A percentile compares a stretch with the other conserved stretches of the same genome.
Conservation (phyloP, 2,888 invertebrate genomes). For the Epirrhoe tristata region DNA sequence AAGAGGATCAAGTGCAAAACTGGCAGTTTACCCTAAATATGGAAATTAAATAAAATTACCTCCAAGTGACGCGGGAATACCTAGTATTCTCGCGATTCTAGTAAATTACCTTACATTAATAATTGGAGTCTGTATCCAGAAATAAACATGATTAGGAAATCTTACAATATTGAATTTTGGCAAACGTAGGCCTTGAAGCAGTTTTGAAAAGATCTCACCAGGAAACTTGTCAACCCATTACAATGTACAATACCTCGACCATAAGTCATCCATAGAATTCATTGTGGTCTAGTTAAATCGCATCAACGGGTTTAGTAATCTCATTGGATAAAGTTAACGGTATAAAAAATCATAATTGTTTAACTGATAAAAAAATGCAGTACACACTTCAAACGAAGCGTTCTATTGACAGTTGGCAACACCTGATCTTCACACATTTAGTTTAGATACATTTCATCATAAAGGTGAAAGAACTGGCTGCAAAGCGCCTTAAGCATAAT, state of each 20-base stretch:
- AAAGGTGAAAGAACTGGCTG: not conserved
- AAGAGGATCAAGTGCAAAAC: constrained; percentile 48
- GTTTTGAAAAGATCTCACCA: constrained; percentile 10
- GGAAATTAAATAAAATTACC: constrained; percentile 36
- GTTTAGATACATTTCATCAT: not conserved
- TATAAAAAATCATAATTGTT: constrained; percentile 50
- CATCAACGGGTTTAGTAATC: constrained; percentile 9
- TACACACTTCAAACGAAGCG: constrained; percentile 43
- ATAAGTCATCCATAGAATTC: not conserved
- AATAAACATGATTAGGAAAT: constrained; percentile 18
- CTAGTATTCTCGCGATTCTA: constrained; percentile 29
- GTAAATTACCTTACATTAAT: constrained; percentile 19
- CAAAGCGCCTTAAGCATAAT: constrained; percentile 32
- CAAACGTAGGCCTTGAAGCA: constrained; percentile 37
- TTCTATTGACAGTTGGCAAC: constrained; percentile 40
- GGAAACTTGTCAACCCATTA: not conserved
- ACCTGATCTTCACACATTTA: constrained; percentile 3
- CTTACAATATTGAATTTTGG: constrained; percentile 29
- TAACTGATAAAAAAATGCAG: constrained; percentile 49
- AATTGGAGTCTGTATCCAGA: constrained; percentile 8
- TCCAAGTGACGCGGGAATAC: constrained; percentile 25
- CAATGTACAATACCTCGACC: not conserved
- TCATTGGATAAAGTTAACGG: constrained; percentile 47
- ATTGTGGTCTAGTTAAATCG: not conserved
- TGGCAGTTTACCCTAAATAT: constrained; percentile 55